A percentile compares a stretch with the other conserved stretches of the same genome.
phyloP scores from a whole-genome alignment of 2,888 invertebrate genomes.

The Endotricha flammealis region DNA sequence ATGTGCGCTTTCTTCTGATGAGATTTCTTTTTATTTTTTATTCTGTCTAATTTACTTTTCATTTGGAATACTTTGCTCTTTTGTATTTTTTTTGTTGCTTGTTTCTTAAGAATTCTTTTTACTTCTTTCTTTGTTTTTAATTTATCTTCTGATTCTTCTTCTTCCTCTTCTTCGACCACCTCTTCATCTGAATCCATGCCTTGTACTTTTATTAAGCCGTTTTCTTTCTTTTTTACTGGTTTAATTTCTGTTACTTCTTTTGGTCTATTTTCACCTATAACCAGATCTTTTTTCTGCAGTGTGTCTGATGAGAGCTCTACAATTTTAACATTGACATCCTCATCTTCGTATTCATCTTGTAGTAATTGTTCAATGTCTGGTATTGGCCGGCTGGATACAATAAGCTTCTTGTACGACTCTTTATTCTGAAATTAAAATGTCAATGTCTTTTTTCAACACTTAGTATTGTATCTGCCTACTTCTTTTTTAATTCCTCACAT shows the following conservation, averaged over 20 bases:
- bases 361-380: constrained; percentile 84
- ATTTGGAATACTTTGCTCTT: constrained; percentile 87
- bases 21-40: constrained; percentile 84
- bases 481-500: too few relatives aligned
- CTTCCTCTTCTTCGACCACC: constrained; percentile 37
- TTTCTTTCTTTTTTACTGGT: constrained; percentile 32
- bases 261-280: constrained; percentile 84
- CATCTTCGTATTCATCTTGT: constrained; percentile 85
- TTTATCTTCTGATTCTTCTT: constrained; percentile 42
- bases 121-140: constrained; percentile 81
- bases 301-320: constrained; percentile 85
- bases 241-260: constrained; percentile 35
- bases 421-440: constrained; percentile 63
- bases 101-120: constrained; percentile 82
- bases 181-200: constrained; percentile 62
- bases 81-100: constrained; percentile 84
- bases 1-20: constrained; percentile 54
- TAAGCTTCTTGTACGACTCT: constrained; percentile 85
- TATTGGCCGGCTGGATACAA: constrained; percentile 83
- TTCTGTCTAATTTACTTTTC: constrained; percentile 84
- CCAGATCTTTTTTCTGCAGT: constrained; percentile 82
- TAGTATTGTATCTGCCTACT: too few relatives aligned
- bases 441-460: too few relatives aligned
- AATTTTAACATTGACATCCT: constrained; percentile 87
- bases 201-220: constrained; percentile 31